These are phyloP conservation scores for Phylloscopus trochiloides DNA, from an alignment of 2,113 vertebrate genomes.

Conservation along the genomic window DNA sequence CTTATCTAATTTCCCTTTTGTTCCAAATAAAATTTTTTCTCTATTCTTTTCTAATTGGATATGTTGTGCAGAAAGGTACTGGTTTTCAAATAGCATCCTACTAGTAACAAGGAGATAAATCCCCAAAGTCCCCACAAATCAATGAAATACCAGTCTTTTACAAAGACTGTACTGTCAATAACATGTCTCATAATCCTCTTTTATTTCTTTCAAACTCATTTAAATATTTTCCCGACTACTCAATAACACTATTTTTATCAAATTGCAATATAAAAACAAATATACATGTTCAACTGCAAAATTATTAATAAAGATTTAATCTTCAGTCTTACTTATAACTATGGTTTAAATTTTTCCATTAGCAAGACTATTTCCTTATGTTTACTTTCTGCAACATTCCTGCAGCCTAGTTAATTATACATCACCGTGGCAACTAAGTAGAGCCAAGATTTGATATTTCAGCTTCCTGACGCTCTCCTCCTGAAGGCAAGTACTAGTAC, in stretches of 20 bases:
- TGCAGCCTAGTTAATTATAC: conserved; percentile 37
- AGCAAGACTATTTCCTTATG: conserved; percentile 5
- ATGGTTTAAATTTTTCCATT: not conserved
- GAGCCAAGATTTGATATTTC: conserved; percentile 18
- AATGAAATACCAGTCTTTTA: not conserved
- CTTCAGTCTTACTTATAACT: not conserved
- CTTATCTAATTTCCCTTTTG: not conserved
- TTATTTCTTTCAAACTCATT: not conserved
- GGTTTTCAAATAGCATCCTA: not conserved
- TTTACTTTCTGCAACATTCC: conserved; percentile 1
- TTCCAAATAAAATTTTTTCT: not conserved
- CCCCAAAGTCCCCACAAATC: not conserved
- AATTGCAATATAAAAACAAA: conserved; percentile 9
- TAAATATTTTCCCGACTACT: not conserved
- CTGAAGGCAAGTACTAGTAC: conserved; percentile 38
- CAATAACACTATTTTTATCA: not conserved
- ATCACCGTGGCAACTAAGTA: conserved; percentile 1
- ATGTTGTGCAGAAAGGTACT: not conserved
- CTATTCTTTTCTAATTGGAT: not conserved
- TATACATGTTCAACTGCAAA: not conserved
- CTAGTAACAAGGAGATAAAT: not conserved
- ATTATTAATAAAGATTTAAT: not conserved
- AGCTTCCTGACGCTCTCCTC: conserved; percentile 37
- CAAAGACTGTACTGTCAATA: not conserved
- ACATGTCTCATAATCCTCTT: not conserved